Evolutionary conservation across 2,888 invertebrate genomes (phyloP).

Genomic region (Eristalis tenax): DNA sequence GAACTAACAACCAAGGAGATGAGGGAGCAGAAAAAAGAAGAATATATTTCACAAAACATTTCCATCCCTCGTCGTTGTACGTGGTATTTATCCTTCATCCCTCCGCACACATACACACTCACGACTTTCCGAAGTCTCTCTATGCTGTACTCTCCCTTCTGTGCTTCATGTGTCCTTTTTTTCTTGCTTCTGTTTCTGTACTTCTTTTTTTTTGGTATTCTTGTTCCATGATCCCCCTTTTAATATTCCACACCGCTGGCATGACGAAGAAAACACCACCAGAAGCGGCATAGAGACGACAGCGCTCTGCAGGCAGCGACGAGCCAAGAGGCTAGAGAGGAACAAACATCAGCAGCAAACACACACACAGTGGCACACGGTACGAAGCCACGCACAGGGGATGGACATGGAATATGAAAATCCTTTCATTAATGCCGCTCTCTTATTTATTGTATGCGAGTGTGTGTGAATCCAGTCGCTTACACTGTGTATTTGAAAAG

Average conservation of each 20-base stretch:
- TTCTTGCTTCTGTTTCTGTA: slow-evolving; percentile 14
- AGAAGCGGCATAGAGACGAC: not conserved
- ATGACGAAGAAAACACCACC: slow-evolving; percentile 39
- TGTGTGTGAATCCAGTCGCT: slow-evolving; percentile 16
- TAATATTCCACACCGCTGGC: slow-evolving; percentile 66
- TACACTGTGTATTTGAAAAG: slow-evolving; percentile 25
- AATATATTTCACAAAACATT: slow-evolving; percentile 60
- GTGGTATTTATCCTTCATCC: slow-evolving; percentile 63
- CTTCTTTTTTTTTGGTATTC: slow-evolving; percentile 17
- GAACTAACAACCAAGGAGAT: not conserved
- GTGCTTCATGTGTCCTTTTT: slow-evolving; percentile 15
- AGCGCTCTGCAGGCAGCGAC: not conserved
- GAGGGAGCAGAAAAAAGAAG: slow-evolving; percentile 1
- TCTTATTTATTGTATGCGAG: slow-evolving; percentile 27
- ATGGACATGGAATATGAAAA: slow-evolving; percentile 75
- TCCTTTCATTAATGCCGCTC: slow-evolving; percentile 78
- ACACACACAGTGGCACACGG: not conserved
- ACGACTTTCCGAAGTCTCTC: slow-evolving; percentile 48
- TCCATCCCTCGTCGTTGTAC: slow-evolving; percentile 60
- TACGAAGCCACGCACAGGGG: slow-evolving; percentile 21
- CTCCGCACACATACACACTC: slow-evolving; percentile 12
- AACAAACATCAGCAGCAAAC: not conserved
- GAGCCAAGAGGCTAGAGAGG: not conserved
- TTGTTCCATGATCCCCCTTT: slow-evolving; percentile 60
- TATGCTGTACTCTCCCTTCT: slow-evolving; percentile 35